These are phyloP conservation scores for Pteronura brasiliensis DNA, from an alignment of 2,113 vertebrate genomes.

Conservation along the genomic window DNA sequence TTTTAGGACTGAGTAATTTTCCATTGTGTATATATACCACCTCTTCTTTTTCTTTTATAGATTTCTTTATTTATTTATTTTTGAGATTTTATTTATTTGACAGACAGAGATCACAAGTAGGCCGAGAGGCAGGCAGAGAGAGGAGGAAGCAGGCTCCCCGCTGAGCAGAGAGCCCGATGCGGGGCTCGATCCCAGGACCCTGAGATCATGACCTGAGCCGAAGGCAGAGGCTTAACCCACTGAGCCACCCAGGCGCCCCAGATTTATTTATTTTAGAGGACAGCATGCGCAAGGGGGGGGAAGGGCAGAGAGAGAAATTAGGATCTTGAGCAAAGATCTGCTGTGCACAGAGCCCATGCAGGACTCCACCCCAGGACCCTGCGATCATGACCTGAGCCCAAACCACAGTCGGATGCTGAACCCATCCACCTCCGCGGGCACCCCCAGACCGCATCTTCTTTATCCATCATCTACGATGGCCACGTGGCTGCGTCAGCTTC, in stretches of 20 bases:
- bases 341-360: background rate
- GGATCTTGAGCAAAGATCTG: background rate
- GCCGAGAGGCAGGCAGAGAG: too few species aligned
- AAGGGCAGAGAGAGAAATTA: background rate
- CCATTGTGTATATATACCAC: background rate
- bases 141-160: too few species aligned
- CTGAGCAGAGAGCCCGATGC: too few species aligned
- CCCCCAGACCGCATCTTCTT: too few species aligned
- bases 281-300: background rate
- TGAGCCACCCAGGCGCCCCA: too few species aligned
- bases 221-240: too few species aligned
- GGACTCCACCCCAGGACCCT: background rate
- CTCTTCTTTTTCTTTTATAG: background rate
- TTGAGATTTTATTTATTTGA: background rate
- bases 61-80: background rate
- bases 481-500: background rate
- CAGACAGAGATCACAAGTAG: too few species aligned
- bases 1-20: too few species aligned
- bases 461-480: background rate
- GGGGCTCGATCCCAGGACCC: too few species aligned
- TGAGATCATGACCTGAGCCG: too few species aligned
- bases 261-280: background rate
- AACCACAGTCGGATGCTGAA: too few species aligned
- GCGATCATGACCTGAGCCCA: too few species aligned
- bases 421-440: background rate